phyloP scores from a whole-genome alignment of 2,797 vertebrate genomes.

The Cryptoprocta ferox region DNA sequence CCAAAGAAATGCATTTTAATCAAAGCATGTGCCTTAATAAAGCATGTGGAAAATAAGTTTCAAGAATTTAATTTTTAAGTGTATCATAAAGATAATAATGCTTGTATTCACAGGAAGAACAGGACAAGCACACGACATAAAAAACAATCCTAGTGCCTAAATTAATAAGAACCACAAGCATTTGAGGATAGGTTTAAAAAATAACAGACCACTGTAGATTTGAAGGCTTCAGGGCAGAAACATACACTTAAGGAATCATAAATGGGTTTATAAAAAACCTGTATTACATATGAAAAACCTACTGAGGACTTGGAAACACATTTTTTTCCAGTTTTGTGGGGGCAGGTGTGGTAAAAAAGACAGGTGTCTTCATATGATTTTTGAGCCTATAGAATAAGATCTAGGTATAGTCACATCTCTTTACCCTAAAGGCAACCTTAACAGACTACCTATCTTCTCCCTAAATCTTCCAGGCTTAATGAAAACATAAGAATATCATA shows the following conservation, averaged over 20 bases:
- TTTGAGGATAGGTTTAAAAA: slow-evolving; percentile 21
- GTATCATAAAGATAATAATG: neutral
- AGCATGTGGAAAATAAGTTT: neutral
- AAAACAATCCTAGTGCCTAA: neutral
- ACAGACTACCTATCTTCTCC: neutral
- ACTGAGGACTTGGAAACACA: neutral
- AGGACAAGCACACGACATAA: neutral
- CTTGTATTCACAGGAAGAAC: neutral
- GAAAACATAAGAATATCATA: neutral
- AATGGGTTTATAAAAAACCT: neutral
- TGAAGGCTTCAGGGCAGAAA: slow-evolving; percentile 1
- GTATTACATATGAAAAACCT: neutral
- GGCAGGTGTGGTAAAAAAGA: neutral
- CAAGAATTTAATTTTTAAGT: slow-evolving; percentile 36
- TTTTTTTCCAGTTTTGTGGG: neutral
- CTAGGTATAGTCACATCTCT: slow-evolving; percentile 2
- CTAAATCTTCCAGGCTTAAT: slow-evolving; percentile 11
- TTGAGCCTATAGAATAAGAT: neutral
- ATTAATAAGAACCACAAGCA: neutral
- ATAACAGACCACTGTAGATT: neutral
- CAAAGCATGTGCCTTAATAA: neutral
- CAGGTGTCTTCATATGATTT: neutral
- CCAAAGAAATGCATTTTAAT: slow-evolving; percentile 5
- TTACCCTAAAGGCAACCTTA: slow-evolving; percentile 27
- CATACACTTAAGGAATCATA: neutral